Percentiles rank a stretch among this genome's conserved stretches.
phyloP scores from a whole-genome alignment of 2,888 invertebrate species.

The Heteromyza rotundicornis region DNA sequence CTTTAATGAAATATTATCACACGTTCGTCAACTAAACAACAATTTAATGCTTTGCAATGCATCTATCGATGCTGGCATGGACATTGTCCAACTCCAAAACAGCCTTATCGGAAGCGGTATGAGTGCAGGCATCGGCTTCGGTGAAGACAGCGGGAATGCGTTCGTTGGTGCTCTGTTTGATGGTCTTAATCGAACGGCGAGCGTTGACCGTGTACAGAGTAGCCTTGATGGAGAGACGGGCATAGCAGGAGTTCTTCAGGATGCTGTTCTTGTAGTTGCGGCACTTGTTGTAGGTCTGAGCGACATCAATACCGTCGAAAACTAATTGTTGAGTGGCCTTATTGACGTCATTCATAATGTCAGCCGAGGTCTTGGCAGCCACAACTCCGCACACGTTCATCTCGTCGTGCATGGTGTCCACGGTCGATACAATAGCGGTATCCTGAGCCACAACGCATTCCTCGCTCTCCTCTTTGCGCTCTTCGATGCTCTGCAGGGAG shows the following conservation, averaged over 20 bases:
- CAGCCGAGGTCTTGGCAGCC: slow-evolving; percentile 44
- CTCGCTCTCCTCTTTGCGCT: slow-evolving; percentile 28
- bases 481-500: slow-evolving; percentile 39
- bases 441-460: slow-evolving; percentile 45
- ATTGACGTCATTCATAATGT: slow-evolving; percentile 43
- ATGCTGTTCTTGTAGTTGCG: slow-evolving; percentile 33
- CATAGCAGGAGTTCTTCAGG: slow-evolving; percentile 36
- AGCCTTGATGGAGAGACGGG: slow-evolving; percentile 37
- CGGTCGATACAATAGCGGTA: slow-evolving; percentile 27
- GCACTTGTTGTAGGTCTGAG: slow-evolving; percentile 39
- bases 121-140: slow-evolving; percentile 43
- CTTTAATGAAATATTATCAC: too few relatives aligned
- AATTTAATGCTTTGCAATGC: too few relatives aligned
- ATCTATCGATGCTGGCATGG: slow-evolving; percentile 35
- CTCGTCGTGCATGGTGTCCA: slow-evolving; percentile 39
- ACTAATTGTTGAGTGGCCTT: slow-evolving; percentile 44
- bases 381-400: slow-evolving; percentile 38
- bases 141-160: slow-evolving; percentile 44
- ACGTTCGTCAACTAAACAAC: too few relatives aligned
- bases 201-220: slow-evolving; percentile 37
- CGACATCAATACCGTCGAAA: slow-evolving; percentile 41
- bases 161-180: slow-evolving; percentile 37
- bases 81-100: slow-evolving; percentile 36
- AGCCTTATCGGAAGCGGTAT: slow-evolving; percentile 39
- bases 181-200: slow-evolving; percentile 43